phyloP scores from a whole-genome alignment of 2,797 vertebrate species.

The Hippocampus kuda region DNA sequence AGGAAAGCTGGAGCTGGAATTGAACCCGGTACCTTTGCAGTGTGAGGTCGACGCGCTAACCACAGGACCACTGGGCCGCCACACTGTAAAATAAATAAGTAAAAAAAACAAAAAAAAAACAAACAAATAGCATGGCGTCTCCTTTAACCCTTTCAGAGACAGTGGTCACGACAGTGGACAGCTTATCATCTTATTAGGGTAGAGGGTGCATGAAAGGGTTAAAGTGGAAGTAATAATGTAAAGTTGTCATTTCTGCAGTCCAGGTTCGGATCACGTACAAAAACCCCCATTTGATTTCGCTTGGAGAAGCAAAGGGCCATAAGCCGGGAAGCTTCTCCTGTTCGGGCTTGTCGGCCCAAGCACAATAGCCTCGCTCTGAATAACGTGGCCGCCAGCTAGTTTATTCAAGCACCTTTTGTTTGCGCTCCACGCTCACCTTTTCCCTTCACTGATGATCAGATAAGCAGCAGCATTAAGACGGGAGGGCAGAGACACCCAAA shows the following conservation, averaged over 20 bases:
- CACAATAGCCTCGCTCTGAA: conserved; percentile 79
- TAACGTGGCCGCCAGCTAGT: conserved; percentile 78
- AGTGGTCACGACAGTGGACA: too few relatives aligned
- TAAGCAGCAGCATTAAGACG: conserved; percentile 47
- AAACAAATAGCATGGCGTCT: background rate
- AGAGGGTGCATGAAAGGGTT: too few relatives aligned
- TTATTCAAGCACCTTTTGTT: conserved; percentile 85
- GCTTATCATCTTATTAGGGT: too few relatives aligned
- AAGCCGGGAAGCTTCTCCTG: conserved; percentile 70
- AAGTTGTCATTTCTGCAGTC: conserved; percentile 3
- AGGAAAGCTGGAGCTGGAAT: too few relatives aligned
- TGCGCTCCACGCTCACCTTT: conserved; percentile 56
- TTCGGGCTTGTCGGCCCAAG: conserved; percentile 81
- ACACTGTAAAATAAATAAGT: too few relatives aligned
- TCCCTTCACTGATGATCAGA: conserved; percentile 61
- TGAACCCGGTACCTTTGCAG: too few relatives aligned
- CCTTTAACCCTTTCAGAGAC: background rate
- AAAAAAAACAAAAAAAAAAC: background rate
- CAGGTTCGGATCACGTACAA: background rate
- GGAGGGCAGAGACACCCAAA: conserved; percentile 20
- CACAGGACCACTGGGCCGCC: too few relatives aligned
- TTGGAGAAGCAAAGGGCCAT: conserved; percentile 51
- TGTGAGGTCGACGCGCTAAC: too few relatives aligned
- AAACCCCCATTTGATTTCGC: conserved; percentile 14
- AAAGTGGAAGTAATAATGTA: background rate